Conservation (phyloP, 2,797 vertebrate species). For the Sebastes cheni region DNA sequence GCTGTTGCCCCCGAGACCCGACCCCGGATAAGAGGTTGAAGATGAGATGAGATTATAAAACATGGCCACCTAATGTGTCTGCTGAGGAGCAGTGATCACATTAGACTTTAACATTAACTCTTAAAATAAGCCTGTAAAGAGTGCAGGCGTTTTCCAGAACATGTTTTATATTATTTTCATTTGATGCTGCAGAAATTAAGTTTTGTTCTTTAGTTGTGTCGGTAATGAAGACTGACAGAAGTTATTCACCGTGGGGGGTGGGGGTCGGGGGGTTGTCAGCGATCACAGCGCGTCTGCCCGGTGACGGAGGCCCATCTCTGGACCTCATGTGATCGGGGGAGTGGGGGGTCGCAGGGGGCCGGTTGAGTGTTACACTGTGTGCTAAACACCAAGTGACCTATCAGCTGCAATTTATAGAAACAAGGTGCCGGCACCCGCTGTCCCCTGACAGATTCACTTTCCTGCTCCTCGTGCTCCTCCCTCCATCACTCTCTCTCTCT, state of each 20-base stretch:
- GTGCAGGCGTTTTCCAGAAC: not conserved
- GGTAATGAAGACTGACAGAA: not conserved
- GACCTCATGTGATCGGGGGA: conserved; percentile 54
- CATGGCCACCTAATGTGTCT: too few species aligned
- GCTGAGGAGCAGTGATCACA: too few species aligned
- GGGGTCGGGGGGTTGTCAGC: not conserved
- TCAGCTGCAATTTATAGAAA: conserved; percentile 84
- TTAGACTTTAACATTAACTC: too few species aligned
- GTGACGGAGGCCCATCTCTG: conserved; percentile 60
- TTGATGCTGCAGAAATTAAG: not conserved
- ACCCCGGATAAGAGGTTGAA: too few species aligned
- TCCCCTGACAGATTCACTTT: conserved; percentile 71
- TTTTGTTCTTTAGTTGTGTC: not conserved
- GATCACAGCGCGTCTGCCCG: conserved; percentile 46
- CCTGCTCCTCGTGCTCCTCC: conserved; percentile 40
- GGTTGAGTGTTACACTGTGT: conserved; percentile 72
- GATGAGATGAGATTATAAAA: too few species aligned
- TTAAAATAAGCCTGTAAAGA: not conserved
- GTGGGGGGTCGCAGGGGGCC: conserved; percentile 23
- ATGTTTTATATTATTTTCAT: not conserved
- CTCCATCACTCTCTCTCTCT: not conserved
- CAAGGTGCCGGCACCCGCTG: conserved; percentile 70
- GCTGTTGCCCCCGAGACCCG: too few species aligned
- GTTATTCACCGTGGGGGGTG: not conserved
- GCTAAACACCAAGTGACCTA: conserved; percentile 79